phyloP scores from a whole-genome alignment of 2,888 invertebrate genomes.

The Cancer borealis region DNA sequence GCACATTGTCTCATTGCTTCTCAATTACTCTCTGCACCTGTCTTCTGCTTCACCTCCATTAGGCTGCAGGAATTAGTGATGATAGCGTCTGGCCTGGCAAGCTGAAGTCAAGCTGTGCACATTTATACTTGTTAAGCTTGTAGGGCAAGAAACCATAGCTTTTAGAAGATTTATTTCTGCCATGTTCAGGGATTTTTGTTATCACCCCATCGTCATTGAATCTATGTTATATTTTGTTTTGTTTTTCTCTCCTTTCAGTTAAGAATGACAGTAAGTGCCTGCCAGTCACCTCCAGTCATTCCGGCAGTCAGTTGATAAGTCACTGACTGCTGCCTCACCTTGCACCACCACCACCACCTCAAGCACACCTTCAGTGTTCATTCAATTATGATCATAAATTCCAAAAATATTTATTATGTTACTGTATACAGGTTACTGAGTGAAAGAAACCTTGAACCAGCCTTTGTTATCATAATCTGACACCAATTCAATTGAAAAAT shows the following conservation, averaged over 20 bases:
- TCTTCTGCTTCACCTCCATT: background rate
- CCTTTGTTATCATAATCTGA: background rate
- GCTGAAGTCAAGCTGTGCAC: background rate
- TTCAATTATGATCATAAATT: background rate
- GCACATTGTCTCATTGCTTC: background rate
- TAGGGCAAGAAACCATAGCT: background rate
- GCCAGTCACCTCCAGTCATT: slow-evolving; percentile 27
- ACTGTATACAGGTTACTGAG: background rate
- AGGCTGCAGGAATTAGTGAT: background rate
- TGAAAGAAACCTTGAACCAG: background rate
- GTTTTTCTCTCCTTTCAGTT: slow-evolving; percentile 72
- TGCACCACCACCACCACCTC: slow-evolving; percentile 30
- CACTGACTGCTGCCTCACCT: background rate
- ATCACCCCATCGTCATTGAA: background rate
- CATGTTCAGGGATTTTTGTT: slow-evolving; percentile 38
- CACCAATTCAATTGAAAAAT: background rate
- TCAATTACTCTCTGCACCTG: background rate
- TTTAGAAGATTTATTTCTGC: background rate
- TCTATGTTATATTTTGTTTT: slow-evolving; percentile 56
- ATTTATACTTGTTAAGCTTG: background rate
- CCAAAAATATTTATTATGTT: background rate
- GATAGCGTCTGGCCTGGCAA: background rate
- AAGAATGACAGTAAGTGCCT: slow-evolving; percentile 73
- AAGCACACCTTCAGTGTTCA: background rate
- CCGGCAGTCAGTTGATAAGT: slow-evolving; percentile 25